Evolutionary conservation across 2,888 invertebrate species (phyloP).

Genomic region (Acanthosoma haemorrhoidale): DNA sequence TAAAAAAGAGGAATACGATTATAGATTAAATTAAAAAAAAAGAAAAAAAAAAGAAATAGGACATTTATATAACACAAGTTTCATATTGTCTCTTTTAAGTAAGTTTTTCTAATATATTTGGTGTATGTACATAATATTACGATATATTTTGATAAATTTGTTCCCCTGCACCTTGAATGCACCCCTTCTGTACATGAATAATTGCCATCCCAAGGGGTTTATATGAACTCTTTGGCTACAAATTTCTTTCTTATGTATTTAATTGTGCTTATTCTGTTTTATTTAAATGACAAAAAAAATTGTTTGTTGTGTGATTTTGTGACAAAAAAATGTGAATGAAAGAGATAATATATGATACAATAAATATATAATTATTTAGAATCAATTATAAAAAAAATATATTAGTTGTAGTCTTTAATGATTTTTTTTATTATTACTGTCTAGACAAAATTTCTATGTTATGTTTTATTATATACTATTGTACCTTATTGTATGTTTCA

Average conservation of each 20-base stretch:
- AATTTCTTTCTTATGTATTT: conserved; percentile 18
- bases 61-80: conserved; percentile 21
- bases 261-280: conserved; percentile 19
- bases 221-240: background rate
- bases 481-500: conserved; percentile 27
- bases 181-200: background rate
- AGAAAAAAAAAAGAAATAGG: background rate
- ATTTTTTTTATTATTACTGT: conserved; percentile 38
- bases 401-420: conserved; percentile 37
- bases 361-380: conserved; percentile 14
- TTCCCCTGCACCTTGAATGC: conserved; percentile 17
- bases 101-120: conserved; percentile 27
- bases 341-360: background rate
- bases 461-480: conserved; percentile 30
- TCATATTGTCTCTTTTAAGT: conserved; percentile 27
- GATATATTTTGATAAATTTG: conserved; percentile 30
- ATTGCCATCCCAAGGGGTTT: background rate
- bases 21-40: background rate
- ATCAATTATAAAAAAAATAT: conserved; percentile 22
- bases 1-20: too few relatives aligned
- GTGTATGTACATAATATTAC: conserved; percentile 28
- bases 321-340: background rate
- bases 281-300: conserved; percentile 13
- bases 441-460: conserved; percentile 32
- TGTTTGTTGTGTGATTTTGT: conserved; percentile 17